Percentiles rank a stretch among this genome's conserved stretches.
Evolutionary conservation across 2,113 vertebrate genomes (phyloP).

Genomic region (Lampris megalopsis): DNA sequence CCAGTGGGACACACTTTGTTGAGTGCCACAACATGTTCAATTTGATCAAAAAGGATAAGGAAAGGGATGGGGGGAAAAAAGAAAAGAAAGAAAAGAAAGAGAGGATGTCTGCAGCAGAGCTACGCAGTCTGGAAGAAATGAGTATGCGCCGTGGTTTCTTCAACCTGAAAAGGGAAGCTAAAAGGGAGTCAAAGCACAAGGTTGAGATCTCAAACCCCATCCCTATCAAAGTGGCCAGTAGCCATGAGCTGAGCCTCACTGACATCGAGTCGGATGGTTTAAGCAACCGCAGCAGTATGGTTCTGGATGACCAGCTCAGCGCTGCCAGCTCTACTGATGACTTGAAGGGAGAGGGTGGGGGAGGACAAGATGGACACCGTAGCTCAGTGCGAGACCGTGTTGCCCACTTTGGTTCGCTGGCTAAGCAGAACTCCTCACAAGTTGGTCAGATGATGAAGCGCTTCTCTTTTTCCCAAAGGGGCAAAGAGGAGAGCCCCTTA

Average conservation of each 20-base stretch:
- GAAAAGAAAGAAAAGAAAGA: conserved; percentile 96
- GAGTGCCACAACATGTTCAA: conserved; percentile 83
- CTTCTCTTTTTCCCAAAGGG: conserved; percentile 94
- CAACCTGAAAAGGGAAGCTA: conserved; percentile 91
- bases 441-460: conserved; percentile 88
- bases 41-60: conserved; percentile 91
- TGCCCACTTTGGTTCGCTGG: conserved; percentile 88
- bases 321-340: conserved; percentile 91
- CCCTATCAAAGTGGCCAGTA: conserved; percentile 93
- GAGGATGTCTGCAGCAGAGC: conserved; percentile 93
- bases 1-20: conserved; percentile 21
- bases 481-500: conserved; percentile 91
- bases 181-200: conserved; percentile 89
- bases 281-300: conserved; percentile 88
- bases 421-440: conserved; percentile 92
- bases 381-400: conserved; percentile 90
- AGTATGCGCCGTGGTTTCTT: conserved; percentile 94
- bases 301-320: conserved; percentile 91
- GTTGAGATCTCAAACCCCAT: conserved; percentile 96
- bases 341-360: conserved; percentile 76
- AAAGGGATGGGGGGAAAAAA: conserved; percentile 87
- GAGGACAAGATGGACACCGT: conserved; percentile 79
- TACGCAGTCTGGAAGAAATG: conserved; percentile 96
- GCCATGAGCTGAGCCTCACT: conserved; percentile 90
- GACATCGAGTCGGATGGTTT: conserved; percentile 87